Evolutionary conservation across 2,113 vertebrate genomes (phyloP).

Genomic region (Salvelinus namaycush): DNA sequence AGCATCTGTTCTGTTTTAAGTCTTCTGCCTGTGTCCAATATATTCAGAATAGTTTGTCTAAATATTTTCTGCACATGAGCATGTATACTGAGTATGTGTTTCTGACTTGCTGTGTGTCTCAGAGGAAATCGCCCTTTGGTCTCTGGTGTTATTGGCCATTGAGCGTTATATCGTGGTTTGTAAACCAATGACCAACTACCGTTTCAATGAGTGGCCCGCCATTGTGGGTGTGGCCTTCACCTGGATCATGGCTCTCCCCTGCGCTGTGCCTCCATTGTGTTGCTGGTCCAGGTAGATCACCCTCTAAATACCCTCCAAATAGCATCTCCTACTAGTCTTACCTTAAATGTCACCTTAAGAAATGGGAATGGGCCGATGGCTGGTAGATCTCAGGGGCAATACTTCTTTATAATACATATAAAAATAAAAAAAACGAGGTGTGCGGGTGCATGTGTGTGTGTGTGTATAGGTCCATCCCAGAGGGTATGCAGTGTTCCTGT

Average conservation of each 20-base stretch:
- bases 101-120: slow-evolving; percentile 27
- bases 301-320: background rate
- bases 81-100: too few species aligned
- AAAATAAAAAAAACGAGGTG: background rate
- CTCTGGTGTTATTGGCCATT: slow-evolving; percentile 90
- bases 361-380: background rate
- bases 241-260: slow-evolving; percentile 94
- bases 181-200: slow-evolving; percentile 95
- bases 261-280: slow-evolving; percentile 81
- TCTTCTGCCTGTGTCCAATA: background rate
- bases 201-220: slow-evolving; percentile 91
- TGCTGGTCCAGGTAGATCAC: slow-evolving; percentile 92
- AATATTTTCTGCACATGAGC: too few species aligned
- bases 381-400: background rate
- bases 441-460: slow-evolving; percentile 1
- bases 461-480: slow-evolving; percentile 88
- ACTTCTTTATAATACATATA: too few species aligned
- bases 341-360: too few species aligned
- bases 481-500: slow-evolving; percentile 97
- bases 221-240: slow-evolving; percentile 83
- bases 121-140: slow-evolving; percentile 96
- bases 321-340: too few species aligned
- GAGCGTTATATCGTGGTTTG: slow-evolving; percentile 95
- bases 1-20: too few species aligned
- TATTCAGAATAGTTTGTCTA: too few species aligned